These are phyloP conservation scores for Ganaspis sp. DNA, from an alignment of 1,140 invertebrate species.

Conservation along the genomic window DNA sequence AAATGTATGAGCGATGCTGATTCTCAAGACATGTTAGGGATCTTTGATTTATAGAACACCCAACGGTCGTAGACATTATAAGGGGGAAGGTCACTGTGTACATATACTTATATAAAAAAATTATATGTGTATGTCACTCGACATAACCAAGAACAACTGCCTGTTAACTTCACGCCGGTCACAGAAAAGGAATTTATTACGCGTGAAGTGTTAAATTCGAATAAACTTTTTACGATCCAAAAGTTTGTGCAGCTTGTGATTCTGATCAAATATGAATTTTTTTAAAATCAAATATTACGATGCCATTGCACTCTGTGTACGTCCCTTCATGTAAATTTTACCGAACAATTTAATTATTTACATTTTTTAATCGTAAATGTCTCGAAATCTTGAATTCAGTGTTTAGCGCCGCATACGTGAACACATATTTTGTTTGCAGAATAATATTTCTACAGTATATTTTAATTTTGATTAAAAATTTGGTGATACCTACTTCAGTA, in stretches of 20 bases:
- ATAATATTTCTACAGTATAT: too few species aligned
- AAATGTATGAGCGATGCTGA: slow-evolving; percentile 27
- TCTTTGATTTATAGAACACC: slow-evolving; percentile 29
- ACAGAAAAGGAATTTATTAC: slow-evolving; percentile 28
- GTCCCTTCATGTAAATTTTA: not conserved
- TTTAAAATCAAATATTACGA: not conserved
- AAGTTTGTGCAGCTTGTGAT: slow-evolving; percentile 4
- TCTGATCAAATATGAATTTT: slow-evolving; percentile 9
- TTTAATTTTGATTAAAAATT: too few species aligned
- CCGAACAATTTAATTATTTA: not conserved
- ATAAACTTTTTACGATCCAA: slow-evolving; percentile 18
- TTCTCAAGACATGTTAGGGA: slow-evolving; percentile 26
- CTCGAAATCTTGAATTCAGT: too few species aligned
- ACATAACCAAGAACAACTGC: slow-evolving; percentile 24
- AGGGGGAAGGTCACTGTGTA: slow-evolving; percentile 30
- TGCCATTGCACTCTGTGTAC: not conserved
- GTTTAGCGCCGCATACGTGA: too few species aligned
- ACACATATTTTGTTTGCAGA: too few species aligned
- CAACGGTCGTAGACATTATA: slow-evolving; percentile 24
- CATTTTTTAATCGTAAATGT: not conserved
- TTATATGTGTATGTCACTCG: slow-evolving; percentile 23
- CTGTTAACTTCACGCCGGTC: slow-evolving; percentile 18
- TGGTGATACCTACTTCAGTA: too few species aligned
- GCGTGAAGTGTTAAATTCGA: slow-evolving; percentile 28
- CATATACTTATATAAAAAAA: slow-evolving; percentile 6